Evolutionary conservation across 2,797 vertebrate genomes (phyloP).

Genomic region (Galagoides demidoff): DNA sequence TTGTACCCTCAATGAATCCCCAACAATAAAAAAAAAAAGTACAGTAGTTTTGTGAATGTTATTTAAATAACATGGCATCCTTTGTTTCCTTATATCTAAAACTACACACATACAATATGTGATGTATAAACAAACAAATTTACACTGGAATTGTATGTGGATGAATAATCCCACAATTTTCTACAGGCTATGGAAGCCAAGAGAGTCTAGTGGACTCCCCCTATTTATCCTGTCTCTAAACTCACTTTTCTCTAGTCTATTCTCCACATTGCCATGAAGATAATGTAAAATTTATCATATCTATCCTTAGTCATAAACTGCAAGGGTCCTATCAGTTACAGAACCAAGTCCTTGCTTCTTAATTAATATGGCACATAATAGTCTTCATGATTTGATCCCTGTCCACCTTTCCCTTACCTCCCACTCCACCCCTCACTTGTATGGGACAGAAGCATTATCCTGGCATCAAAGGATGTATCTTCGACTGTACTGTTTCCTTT

Average conservation of each 20-base stretch:
- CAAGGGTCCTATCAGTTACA: not conserved
- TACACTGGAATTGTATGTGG: not conserved
- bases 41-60: not conserved
- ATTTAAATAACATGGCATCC: not conserved
- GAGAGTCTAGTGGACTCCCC: not conserved
- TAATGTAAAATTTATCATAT: not conserved
- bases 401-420: not conserved
- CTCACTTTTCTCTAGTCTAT: not conserved
- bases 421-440: not conserved
- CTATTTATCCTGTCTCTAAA: not conserved
- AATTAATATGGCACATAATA: not conserved
- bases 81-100: not conserved
- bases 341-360: not conserved
- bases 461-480: not conserved
- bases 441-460: not conserved
- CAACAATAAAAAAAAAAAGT: too few species aligned
- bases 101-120: not conserved
- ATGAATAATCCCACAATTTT: not conserved
- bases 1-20: too few species aligned
- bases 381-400: not conserved
- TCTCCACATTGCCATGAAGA: not conserved
- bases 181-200: not conserved
- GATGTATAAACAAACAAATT: not conserved
- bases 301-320: not conserved
- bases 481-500: not conserved